Evolutionary conservation across 2,113 vertebrate genomes (phyloP).

Genomic region (Oreochromis niloticus): DNA sequence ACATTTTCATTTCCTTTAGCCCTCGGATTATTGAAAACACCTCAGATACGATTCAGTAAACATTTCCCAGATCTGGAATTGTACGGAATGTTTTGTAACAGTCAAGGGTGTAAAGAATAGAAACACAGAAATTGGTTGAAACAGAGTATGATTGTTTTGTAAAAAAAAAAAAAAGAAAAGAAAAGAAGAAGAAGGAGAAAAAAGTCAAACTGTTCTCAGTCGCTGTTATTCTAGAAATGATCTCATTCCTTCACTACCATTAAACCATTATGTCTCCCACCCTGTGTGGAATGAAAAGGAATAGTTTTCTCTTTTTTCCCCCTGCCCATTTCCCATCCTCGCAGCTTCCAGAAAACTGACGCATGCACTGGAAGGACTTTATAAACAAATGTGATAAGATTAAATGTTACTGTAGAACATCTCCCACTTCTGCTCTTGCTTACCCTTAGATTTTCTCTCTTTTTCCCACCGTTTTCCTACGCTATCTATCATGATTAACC

Average conservation of each 20-base stretch:
- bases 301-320: background rate
- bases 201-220: background rate
- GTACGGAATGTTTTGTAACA: background rate
- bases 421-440: background rate
- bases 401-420: background rate
- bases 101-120: background rate
- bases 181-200: background rate
- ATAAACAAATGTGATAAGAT: slow-evolving; percentile 7
- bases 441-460: background rate
- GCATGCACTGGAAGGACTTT: background rate
- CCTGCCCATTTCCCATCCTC: background rate
- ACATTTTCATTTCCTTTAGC: background rate
- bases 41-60: background rate
- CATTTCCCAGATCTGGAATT: background rate
- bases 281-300: background rate
- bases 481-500: background rate
- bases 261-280: background rate
- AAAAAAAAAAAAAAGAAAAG: background rate
- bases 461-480: background rate
- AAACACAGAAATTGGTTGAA: background rate
- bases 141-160: background rate
- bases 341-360: background rate
- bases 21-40: background rate
- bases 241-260: background rate
- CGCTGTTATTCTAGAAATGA: background rate